Evolutionary conservation across 2,888 invertebrate genomes (phyloP), one percentile per base, ranked within the genome.

Genomic region (Sphinx pinastri): DNA sequence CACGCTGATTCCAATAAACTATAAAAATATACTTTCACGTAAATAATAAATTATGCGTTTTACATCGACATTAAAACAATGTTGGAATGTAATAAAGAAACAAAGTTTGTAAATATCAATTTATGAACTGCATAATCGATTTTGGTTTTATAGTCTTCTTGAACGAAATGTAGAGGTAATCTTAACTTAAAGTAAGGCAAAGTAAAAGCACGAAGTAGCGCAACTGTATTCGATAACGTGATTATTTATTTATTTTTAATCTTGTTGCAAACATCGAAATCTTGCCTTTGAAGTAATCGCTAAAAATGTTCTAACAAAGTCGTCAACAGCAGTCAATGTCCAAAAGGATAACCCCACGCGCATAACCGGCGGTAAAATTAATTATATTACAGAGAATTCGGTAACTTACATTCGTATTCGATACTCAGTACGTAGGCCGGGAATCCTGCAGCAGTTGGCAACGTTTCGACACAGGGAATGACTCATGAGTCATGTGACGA

Each of bases 381-480:
- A 47, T 47, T 47, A 6, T 19, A 63, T 19, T 19, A 38, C 49
- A 73, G 47, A 58, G 58, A 71, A 70, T 70, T 70, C 38, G 58
- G 68, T 75, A 67, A 76, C 75, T 72, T 70, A 72, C 58, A 69
- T 57, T 70, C 66, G 74, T 73, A 75, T 73, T 74, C 69, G 71
- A 77, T 77, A 73, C 74, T 73, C 67, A 7, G 59, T 52, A 72
- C 74, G 79, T 77, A 76, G 76, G 78, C 19, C 67, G 74, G 55
- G 69, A 70, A 71, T 68, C 60, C 63, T 55, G 51, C 49, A 68
- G 25, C 49, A 69, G 68, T 68, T 68, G 68, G 70, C 72, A 68
- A 55, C 19, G 73, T 74, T 55, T 71, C 60, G 47, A 75, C 71
- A 73, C 49, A 14, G 73, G n/a, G 67, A 70, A 54, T 73, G 72